Percentiles rank a stretch among this genome's conserved stretches.
Conservation (phyloP, 2,113 vertebrate genomes). For the Pristiophorus japonicus region DNA sequence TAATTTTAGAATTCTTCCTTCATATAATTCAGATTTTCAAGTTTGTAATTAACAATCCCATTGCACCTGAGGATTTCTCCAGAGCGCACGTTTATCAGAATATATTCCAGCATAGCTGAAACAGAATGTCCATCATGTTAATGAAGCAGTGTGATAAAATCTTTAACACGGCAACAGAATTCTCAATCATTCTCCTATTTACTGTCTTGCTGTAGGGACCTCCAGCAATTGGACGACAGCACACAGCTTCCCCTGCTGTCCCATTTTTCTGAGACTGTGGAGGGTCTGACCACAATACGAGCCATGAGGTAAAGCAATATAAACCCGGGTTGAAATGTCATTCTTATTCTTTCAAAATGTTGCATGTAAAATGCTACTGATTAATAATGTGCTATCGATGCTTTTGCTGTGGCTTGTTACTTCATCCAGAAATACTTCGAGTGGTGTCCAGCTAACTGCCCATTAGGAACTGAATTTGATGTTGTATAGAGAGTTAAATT, state of each 20-base stretch:
- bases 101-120: not conserved
- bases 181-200: not conserved
- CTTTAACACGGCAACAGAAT: not conserved
- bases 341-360: not conserved
- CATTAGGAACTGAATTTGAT: not conserved
- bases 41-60: not conserved
- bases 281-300: conserved; percentile 89
- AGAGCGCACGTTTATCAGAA: not conserved
- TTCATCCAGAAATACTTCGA: conserved; percentile 97
- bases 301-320: conserved; percentile 78
- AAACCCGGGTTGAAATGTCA: not conserved
- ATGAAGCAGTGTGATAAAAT: not conserved
- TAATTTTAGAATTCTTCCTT: not conserved
- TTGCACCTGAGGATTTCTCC: not conserved
- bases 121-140: not conserved
- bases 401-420: conserved; percentile 82
- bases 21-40: not conserved
- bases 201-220: conserved; percentile 65
- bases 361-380: not conserved
- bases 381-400: conserved; percentile 42
- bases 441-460: conserved; percentile 76
- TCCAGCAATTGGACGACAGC: conserved; percentile 92
- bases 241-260: conserved; percentile 89
- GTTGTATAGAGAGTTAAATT: not conserved
- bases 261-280: conserved; percentile 93